Evolutionary conservation across 2,888 invertebrate species (phyloP).

Genomic region (Erpobdella octoculata): DNA sequence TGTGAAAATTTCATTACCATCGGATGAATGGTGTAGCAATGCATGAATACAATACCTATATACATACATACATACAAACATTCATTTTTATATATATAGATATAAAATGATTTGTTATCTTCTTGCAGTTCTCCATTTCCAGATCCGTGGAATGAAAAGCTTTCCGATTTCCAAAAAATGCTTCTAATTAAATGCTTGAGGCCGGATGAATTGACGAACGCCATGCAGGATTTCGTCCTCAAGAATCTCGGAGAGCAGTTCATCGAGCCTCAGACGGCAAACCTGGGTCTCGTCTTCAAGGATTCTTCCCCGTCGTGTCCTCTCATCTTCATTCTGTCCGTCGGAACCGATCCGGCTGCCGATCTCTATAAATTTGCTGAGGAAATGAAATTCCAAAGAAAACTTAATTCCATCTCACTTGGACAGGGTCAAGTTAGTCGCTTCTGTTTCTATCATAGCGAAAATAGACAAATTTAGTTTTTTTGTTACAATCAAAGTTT

Average conservation of each 20-base stretch:
- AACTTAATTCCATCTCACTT: constrained; percentile 71
- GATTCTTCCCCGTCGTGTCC: constrained; percentile 53
- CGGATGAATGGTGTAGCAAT: too few relatives aligned
- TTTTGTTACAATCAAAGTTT: too few relatives aligned
- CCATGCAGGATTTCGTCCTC: constrained; percentile 56
- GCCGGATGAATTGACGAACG: constrained; percentile 51
- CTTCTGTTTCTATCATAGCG: not conserved
- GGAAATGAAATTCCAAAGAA: constrained; percentile 55
- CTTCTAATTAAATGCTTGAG: constrained; percentile 51
- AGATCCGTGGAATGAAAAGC: constrained; percentile 45
- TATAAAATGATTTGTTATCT: too few relatives aligned
- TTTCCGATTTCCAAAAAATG: constrained; percentile 52
- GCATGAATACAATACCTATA: too few relatives aligned
- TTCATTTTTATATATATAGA: too few relatives aligned
- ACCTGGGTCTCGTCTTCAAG: constrained; percentile 51
- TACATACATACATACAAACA: too few relatives aligned
- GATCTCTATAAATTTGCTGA: constrained; percentile 55
- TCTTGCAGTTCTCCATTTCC: constrained; percentile 41
- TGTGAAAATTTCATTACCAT: too few relatives aligned
- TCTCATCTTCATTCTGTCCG: constrained; percentile 53
- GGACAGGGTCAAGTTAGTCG: constrained; percentile 69
- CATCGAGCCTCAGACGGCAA: constrained; percentile 53
- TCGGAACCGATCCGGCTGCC: constrained; percentile 54
- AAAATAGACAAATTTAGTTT: not conserved
- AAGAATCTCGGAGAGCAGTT: constrained; percentile 52